phyloP scores from a whole-genome alignment of 2,888 invertebrate genomes.

The Dryadula phaetusa region DNA sequence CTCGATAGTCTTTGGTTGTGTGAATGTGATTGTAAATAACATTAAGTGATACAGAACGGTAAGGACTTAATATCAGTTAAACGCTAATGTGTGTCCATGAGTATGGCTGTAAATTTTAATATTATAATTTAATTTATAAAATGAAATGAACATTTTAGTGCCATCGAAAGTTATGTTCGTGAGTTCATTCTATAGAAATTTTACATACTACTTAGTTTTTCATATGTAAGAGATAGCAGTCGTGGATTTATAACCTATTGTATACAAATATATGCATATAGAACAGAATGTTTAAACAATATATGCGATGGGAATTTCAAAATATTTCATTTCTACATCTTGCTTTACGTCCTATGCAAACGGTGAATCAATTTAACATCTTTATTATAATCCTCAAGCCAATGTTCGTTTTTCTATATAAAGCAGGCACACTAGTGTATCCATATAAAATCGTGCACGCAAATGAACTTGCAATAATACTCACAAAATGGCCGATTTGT shows the following conservation, averaged over 20 bases:
- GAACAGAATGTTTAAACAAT: slow-evolving; percentile 36
- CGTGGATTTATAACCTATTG: slow-evolving; percentile 41
- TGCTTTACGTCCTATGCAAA: slow-evolving; percentile 36
- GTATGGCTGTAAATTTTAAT: not conserved
- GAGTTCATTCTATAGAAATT: slow-evolving; percentile 17
- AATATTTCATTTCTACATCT: slow-evolving; percentile 32
- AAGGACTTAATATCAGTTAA: not conserved
- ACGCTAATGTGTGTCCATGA: not conserved
- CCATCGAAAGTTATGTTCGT: slow-evolving; percentile 48
- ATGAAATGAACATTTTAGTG: slow-evolving; percentile 6
- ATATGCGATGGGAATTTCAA: slow-evolving; percentile 32
- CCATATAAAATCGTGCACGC: slow-evolving; percentile 63
- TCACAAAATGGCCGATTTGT: slow-evolving; percentile 72
- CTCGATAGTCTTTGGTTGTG: no score
- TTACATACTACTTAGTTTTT: slow-evolving; percentile 35
- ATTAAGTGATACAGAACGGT: no score
- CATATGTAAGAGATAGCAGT: slow-evolving; percentile 29
- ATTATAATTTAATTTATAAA: slow-evolving; percentile 1
- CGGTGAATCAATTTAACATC: slow-evolving; percentile 38
- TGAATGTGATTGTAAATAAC: no score
- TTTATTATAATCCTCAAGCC: slow-evolving; percentile 39
- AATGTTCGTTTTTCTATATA: slow-evolving; percentile 23
- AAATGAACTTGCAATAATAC: slow-evolving; percentile 62
- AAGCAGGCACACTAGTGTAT: slow-evolving; percentile 40
- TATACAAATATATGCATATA: slow-evolving; percentile 43